Conservation (phyloP, 1,140 invertebrate genomes). For the Nasonia vitripennis region DNA sequence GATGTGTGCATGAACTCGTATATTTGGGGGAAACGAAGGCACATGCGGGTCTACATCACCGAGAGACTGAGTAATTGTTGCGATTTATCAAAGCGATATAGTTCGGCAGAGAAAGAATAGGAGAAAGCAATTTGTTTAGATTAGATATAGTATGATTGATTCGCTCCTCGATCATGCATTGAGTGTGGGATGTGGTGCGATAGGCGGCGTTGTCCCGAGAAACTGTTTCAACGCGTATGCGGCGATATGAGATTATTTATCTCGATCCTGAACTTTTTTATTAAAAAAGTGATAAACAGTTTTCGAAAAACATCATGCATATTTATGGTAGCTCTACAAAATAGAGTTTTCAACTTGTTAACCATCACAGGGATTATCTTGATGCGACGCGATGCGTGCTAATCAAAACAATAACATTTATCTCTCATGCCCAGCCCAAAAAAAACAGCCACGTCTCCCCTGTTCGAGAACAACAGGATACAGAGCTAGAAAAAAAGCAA, state of each 20-base stretch:
- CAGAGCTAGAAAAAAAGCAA: not conserved
- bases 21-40: not conserved
- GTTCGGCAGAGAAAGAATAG: constrained; percentile 50
- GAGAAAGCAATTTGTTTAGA: constrained; percentile 52
- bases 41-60: not conserved
- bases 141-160: constrained; percentile 48
- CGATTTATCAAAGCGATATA: constrained; percentile 63
- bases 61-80: constrained; percentile 38
- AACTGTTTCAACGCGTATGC: not conserved
- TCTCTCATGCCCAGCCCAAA: not conserved
- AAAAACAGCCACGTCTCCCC: not conserved
- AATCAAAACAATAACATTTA: not conserved
- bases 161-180: constrained; percentile 8
- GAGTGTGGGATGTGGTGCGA: not conserved
- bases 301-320: too few species aligned
- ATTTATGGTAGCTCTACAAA: not conserved
- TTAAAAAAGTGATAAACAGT: not conserved
- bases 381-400: not conserved
- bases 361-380: too few species aligned
- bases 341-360: not conserved
- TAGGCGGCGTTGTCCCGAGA: not conserved
- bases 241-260: not conserved
- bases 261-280: not conserved
- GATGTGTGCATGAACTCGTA: not conserved
- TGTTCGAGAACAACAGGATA: not conserved